These are phyloP conservation scores for Antidorcas marsupialis DNA, from an alignment of 2,113 vertebrate genomes.

Conservation along the genomic window DNA sequence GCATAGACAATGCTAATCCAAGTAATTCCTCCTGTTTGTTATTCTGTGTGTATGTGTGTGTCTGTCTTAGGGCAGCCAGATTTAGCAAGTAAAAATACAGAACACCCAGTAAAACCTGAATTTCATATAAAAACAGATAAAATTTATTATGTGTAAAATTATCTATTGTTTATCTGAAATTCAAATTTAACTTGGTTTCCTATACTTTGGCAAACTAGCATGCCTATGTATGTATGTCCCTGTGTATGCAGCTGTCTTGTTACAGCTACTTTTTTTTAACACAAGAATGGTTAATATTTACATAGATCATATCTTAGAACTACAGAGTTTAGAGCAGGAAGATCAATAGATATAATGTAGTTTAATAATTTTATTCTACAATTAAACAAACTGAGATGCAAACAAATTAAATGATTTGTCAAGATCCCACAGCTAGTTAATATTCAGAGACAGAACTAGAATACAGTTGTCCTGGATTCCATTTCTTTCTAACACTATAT, in stretches of 20 bases:
- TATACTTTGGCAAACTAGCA: background rate
- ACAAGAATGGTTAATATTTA: background rate
- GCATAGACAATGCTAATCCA: background rate
- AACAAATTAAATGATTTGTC: background rate
- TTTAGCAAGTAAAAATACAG: background rate
- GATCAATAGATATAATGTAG: background rate
- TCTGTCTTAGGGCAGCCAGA: background rate
- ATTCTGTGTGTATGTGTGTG: background rate
- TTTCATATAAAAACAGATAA: background rate
- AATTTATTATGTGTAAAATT: background rate
- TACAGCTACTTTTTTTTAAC: background rate
- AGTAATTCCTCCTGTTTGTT: background rate
- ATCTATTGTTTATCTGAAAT: background rate
- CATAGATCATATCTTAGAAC: background rate
- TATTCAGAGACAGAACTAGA: background rate
- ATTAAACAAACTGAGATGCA: background rate
- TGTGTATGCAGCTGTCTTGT: background rate
- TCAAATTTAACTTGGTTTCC: background rate
- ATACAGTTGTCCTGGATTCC: background rate
- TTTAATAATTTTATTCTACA: background rate
- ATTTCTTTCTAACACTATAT: background rate
- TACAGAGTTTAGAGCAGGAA: background rate
- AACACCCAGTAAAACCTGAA: background rate
- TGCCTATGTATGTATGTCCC: background rate
- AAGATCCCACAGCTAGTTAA: background rate